Conservation (phyloP, 2,797 vertebrate species). For the Tragelaphus eurycerus region DNA sequence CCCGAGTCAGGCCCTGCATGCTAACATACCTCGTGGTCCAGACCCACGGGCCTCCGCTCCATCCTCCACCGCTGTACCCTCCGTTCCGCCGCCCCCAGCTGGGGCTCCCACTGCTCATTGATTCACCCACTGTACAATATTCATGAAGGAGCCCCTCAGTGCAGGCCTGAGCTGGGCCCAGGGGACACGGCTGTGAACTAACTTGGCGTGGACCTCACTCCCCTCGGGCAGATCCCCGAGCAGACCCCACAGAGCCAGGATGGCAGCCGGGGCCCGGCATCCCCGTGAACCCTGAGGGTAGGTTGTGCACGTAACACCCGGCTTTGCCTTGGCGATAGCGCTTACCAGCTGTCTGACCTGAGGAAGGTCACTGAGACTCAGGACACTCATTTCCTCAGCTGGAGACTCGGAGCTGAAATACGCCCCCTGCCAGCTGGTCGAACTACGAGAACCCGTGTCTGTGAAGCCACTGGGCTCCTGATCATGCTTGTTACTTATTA, state of each 20-base stretch:
- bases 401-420: accelerated
- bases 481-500: neutral
- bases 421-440: accelerated
- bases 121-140: neutral
- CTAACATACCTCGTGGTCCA: neutral
- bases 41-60: accelerated
- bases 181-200: neutral
- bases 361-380: neutral
- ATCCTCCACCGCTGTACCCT: accelerated
- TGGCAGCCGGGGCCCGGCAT: accelerated
- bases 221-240: accelerated
- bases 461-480: accelerated
- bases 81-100: accelerated
- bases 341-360: accelerated
- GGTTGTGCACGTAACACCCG: accelerated
- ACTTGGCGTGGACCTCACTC: accelerated
- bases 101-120: accelerated
- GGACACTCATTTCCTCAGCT: neutral
- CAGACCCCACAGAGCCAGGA: accelerated
- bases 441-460: accelerated
- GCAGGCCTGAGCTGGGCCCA: neutral
- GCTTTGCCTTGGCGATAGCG: accelerated
- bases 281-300: accelerated
- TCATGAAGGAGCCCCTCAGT: neutral
- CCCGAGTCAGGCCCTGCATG: neutral